Evolutionary conservation across 2,888 invertebrate genomes (phyloP).

Genomic region (Glyphotaelius pellucidus): DNA sequence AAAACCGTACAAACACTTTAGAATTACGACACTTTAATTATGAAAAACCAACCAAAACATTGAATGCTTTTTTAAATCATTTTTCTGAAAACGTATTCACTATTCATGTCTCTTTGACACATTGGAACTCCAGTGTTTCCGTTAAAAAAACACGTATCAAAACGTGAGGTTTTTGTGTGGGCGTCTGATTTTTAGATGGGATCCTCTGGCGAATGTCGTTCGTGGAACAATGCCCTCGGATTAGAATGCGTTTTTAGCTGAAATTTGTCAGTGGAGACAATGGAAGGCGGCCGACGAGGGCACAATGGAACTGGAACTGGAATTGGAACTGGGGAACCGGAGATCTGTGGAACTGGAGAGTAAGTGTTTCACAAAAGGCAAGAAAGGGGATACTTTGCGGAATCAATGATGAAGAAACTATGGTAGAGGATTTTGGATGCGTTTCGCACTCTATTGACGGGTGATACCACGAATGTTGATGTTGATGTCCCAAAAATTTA

Average conservation of each 20-base stretch:
- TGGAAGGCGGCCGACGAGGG: neutral
- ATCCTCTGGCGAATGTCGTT: neutral
- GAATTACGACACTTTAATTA: neutral
- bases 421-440: neutral
- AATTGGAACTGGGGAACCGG: neutral
- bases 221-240: conserved; percentile 3
- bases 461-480: too few species aligned
- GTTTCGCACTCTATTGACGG: neutral
- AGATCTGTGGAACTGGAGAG: neutral
- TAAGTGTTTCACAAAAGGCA: neutral
- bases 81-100: neutral
- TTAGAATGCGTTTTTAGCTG: conserved; percentile 8
- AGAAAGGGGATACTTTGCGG: neutral
- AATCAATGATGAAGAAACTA: neutral
- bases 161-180: neutral
- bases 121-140: neutral
- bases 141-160: neutral
- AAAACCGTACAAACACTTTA: too few species aligned
- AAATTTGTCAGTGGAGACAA: conserved; percentile 26
- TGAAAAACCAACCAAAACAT: neutral
- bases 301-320: neutral
- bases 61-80: neutral
- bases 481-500: too few species aligned
- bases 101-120: neutral
- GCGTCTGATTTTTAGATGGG: neutral